Conservation (phyloP, 2,797 vertebrate species). For the Pangasius larnaudii region DNA sequence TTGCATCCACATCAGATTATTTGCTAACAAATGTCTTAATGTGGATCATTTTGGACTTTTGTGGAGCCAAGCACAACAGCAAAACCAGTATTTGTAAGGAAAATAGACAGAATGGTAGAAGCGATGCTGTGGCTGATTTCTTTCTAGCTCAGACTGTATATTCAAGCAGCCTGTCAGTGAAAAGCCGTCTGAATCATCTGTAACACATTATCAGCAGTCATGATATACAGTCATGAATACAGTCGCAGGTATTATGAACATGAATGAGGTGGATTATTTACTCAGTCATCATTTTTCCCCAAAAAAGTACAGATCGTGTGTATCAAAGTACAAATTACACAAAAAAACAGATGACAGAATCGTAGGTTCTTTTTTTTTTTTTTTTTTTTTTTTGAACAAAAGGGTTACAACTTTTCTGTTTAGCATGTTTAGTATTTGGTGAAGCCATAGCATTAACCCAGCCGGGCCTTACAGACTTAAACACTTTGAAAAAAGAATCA, state of each 20-base stretch:
- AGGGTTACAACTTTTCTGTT: background rate
- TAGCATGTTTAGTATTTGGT: background rate
- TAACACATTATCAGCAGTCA: background rate
- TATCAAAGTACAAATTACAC: background rate
- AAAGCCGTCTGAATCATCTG: background rate
- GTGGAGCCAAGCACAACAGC: background rate
- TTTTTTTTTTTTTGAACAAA: background rate
- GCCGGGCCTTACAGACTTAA: background rate
- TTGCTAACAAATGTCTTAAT: background rate
- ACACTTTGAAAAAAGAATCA: background rate
- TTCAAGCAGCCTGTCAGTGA: background rate
- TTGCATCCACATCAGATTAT: background rate
- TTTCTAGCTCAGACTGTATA: background rate
- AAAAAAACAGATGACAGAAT: background rate
- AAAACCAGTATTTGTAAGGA: background rate
- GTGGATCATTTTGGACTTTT: background rate
- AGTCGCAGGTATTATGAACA: background rate
- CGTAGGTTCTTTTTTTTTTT: background rate
- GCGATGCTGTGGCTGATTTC: background rate
- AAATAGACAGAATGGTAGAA: background rate
- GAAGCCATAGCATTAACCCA: background rate
- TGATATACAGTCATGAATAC: background rate
- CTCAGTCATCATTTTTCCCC: background rate
- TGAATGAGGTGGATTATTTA: background rate
- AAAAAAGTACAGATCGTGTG: background rate